These are phyloP conservation scores for Cecropterus lyciades DNA, from an alignment of 1,140 invertebrate genomes.

Conservation along the genomic window DNA sequence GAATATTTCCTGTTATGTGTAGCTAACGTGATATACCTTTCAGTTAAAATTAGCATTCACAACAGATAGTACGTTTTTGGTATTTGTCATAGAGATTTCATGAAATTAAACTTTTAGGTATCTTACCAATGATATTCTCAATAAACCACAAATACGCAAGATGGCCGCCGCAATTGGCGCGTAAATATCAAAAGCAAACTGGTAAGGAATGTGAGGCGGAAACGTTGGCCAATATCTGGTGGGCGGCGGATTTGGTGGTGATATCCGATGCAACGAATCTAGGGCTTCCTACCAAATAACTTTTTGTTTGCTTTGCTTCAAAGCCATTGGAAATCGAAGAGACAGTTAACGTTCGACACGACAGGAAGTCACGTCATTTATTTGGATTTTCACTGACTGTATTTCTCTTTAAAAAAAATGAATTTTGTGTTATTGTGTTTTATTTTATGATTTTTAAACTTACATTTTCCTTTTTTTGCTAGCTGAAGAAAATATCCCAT, in stretches of 20 bases:
- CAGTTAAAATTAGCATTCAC: too few species aligned
- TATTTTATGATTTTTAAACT: too few species aligned
- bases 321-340: constrained; percentile 6
- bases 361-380: constrained; percentile 1
- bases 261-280: constrained; percentile 24
- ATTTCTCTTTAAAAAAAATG: too few species aligned
- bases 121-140: not conserved
- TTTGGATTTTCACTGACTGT: too few species aligned
- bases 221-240: constrained; percentile 53
- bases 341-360: constrained; percentile 1
- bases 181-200: constrained; percentile 35
- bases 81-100: too few species aligned
- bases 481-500: too few species aligned
- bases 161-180: constrained; percentile 40
- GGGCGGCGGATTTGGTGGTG: constrained; percentile 42
- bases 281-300: constrained; percentile 14
- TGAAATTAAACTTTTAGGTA: not conserved
- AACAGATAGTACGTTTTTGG: too few species aligned
- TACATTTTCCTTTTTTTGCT: too few species aligned
- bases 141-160: constrained; percentile 34
- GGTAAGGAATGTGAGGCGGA: constrained; percentile 49
- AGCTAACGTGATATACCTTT: too few species aligned
- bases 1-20: too few species aligned
- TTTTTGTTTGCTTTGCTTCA: constrained; percentile 17
- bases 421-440: too few species aligned